Conservation (phyloP, 2,113 vertebrate genomes). For the Capra hircus region DNA sequence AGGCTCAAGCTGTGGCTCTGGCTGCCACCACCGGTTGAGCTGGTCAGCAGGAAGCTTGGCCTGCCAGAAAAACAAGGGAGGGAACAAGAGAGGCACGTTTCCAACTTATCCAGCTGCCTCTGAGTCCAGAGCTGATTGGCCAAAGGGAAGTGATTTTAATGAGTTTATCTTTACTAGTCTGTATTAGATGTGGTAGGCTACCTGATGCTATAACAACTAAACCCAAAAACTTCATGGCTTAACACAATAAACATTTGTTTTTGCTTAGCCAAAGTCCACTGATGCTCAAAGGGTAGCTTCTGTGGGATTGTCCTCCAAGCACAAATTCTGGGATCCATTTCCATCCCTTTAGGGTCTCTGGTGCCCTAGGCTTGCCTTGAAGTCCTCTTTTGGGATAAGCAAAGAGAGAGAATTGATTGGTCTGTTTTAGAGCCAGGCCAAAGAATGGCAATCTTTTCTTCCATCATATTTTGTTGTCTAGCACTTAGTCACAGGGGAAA, state of each 20-base stretch:
- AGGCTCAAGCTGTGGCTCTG: constrained; percentile 26
- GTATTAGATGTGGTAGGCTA: background rate
- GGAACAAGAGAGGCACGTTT: constrained; percentile 24
- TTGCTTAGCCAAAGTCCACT: background rate
- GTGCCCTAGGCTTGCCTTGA: background rate
- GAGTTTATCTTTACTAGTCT: background rate
- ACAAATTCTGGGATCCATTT: background rate
- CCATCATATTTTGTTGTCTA: background rate
- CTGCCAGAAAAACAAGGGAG: constrained; percentile 62
- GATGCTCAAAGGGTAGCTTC: background rate
- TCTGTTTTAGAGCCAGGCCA: background rate
- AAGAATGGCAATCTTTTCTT: background rate
- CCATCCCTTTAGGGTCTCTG: background rate
- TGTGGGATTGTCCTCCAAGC: background rate
- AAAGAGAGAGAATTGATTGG: background rate
- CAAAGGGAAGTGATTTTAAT: background rate
- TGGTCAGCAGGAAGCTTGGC: constrained; percentile 64
- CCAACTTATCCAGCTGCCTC: constrained; percentile 39
- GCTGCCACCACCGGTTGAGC: constrained; percentile 25
- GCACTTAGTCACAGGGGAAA: background rate
- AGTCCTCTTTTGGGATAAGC: background rate
- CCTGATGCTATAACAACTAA: background rate
- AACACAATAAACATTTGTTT: background rate
- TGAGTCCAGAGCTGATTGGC: constrained; percentile 1
- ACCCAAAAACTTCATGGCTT: background rate